Base-by-base conservation (phyloP, 2,888 invertebrate genomes). In the Scaptomyza cyrtandrae region DNA sequence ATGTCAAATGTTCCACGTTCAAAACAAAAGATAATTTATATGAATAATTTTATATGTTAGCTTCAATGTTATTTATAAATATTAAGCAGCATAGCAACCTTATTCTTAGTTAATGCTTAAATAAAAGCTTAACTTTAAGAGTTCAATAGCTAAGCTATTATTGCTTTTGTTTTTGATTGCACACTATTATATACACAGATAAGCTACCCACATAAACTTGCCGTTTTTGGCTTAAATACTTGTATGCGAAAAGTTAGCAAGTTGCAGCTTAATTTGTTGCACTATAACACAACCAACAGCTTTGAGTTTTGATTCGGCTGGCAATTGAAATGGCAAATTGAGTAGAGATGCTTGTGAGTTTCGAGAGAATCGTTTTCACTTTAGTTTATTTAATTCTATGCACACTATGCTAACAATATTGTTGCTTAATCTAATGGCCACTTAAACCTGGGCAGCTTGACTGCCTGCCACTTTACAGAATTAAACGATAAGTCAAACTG, bases 401-500 rank as follows among this genome's bases (percentile, higher is more conserved):
- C 67, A 66, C 67, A 69, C 48, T 19, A 19, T 48, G 67, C 71
- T 71, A 52, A 71, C 58, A 55, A 41, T 41, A 24, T 41, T 49
- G 62, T 35, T 45, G 55, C 73, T 67, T 72, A 75, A 72, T 58
- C 78, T 72, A 75, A 56, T 59, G 55, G 67, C 66, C 57, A 76
- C 45, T 74, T 62, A 62, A 48, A 16, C 16, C 50, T 55, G 53
- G 52, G 45, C 49, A 46, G 53, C 54, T 54, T 44, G 35, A 55
- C 63, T 49, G 50, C 13, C 71, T 44, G 50, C n/a, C 72, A 58
- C 54, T 39, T 71, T 67, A 85, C 10, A 84, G 69, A 33, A 88
- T 66, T 27, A 67, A 71, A 44, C 75, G 80, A 65, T 90, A 92
- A 11, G 74, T 78, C 56, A 92, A 71, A 35, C 83, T 83, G 66